Conservation (phyloP, 2,113 vertebrate species). For the Bostrychus sinensis region DNA sequence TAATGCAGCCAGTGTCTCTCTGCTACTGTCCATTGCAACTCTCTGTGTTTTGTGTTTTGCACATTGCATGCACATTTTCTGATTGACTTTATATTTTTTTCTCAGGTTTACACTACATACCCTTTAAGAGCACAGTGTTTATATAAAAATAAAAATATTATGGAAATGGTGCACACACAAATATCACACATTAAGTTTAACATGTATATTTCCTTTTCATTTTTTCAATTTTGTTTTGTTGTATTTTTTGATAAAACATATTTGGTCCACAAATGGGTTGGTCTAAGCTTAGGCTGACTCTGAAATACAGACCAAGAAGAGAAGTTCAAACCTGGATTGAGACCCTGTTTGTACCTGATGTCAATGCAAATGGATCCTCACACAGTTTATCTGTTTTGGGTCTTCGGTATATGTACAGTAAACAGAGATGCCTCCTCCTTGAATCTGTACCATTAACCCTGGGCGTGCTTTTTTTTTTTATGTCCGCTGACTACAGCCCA, state of each 20-base stretch:
- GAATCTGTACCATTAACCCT: constrained; percentile 37
- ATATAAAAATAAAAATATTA: constrained; percentile 78
- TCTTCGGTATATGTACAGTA: constrained; percentile 61
- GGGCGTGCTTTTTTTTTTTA: constrained; percentile 15
- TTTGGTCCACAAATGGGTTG: constrained; percentile 68
- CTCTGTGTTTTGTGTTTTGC: constrained; percentile 49
- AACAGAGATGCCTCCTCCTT: constrained; percentile 44
- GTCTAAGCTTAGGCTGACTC: constrained; percentile 67
- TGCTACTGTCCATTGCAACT: constrained; percentile 43
- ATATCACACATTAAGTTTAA: constrained; percentile 59
- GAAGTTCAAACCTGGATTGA: constrained; percentile 69
- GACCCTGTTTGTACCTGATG: constrained; percentile 77
- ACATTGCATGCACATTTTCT: constrained; percentile 66
- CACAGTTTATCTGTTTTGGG: constrained; percentile 54
- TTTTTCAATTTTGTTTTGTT: constrained; percentile 26
- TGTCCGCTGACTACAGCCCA: constrained; percentile 71
- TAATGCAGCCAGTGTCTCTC: constrained; percentile 39
- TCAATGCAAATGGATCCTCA: constrained; percentile 65
- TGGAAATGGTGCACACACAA: constrained; percentile 67
- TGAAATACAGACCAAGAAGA: constrained; percentile 62
- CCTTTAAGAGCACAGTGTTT: constrained; percentile 54
- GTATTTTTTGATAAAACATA: constrained; percentile 39
- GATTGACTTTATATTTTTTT: constrained; percentile 42
- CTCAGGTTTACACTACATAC: constrained; percentile 49
- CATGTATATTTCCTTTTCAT: constrained; percentile 30